Evolutionary conservation across 2,113 vertebrate genomes (phyloP).

Genomic region (Elgaria multicarinata): DNA sequence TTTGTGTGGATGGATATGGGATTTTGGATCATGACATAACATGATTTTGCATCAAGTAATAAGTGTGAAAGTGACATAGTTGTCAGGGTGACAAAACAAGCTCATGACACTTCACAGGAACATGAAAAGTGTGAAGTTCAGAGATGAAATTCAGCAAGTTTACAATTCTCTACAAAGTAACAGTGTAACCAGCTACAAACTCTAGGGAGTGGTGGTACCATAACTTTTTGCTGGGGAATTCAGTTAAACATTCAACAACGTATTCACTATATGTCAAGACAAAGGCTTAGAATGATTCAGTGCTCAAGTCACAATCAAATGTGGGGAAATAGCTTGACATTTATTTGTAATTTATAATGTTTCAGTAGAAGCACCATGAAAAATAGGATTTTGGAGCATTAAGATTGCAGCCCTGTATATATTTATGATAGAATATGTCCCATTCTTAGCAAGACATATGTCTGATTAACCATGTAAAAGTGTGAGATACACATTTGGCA

Average conservation of each 20-base stretch:
- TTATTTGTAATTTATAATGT: not conserved
- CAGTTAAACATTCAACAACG: not conserved
- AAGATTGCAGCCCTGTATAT: not conserved
- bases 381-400: not conserved
- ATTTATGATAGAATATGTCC: not conserved
- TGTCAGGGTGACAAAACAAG: not conserved
- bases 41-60: constrained; percentile 34
- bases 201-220: not conserved
- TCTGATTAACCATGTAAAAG: not conserved
- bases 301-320: not conserved
- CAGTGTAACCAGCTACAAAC: not conserved
- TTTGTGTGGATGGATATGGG: not conserved
- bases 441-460: not conserved
- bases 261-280: constrained; percentile 12
- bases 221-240: not conserved
- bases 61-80: not conserved
- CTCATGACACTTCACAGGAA: constrained; percentile 1
- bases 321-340: not conserved
- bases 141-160: constrained; percentile 35
- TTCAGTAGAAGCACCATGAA: not conserved
- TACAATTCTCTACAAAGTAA: not conserved
- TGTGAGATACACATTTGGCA: not conserved
- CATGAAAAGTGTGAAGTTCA: accelerated
- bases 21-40: constrained; percentile 6
- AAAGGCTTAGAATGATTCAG: not conserved